Evolutionary conservation across 2,113 vertebrate species (phyloP), one percentile per base, ranked within the genome.

Genomic region (Opisthocomus hoazin): DNA sequence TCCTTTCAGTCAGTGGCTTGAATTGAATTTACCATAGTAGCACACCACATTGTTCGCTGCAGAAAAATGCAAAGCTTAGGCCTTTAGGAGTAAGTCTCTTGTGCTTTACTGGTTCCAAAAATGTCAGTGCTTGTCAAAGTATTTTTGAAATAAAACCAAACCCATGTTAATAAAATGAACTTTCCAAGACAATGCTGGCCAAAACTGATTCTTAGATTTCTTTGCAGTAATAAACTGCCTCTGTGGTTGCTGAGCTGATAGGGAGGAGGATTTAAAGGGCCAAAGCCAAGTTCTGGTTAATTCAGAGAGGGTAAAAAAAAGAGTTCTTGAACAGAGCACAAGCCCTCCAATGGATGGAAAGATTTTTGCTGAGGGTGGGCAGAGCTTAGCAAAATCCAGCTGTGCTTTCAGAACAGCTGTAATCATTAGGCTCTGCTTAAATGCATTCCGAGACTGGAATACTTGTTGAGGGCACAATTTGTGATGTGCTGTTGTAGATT

Each of bases 61-160:
- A 96, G 96, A 95, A 95, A 94, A 97, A 91, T 78, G 90, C 95
- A 94, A 96, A 95, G 70, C 96, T 95, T 98, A 97, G 97, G 95
- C 94, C 93, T 97, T 95, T 96, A 96, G 95, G 94, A 97, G 90
- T 96, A 97, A 94, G 94, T 97, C 97, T 97, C 92, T 97, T 92
- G 91, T 82, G 91, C 89, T 96, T 97, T 94, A 97, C 73, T 85
- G 87, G 91, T 97, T 97, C 96, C 96, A 98, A 94, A 97, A 97
- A 97, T 97, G 93, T 95, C 95, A 90, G 78, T 88, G 92, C 91
- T 97, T 97, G 93, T 97, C 96, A 94, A 97, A 97, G 88, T 77
- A 84, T 94, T 96, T 98, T 97, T 97, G 95, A 98, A 97, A 97
- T 94, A 97, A 98, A 97, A 96, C 93, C 96, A 97, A 97, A 96